A percentile compares a stretch with the other conserved stretches of the same genome.
phyloP scores from a whole-genome alignment of 2,797 vertebrate genomes.

The Poeciliopsis presidionis region DNA sequence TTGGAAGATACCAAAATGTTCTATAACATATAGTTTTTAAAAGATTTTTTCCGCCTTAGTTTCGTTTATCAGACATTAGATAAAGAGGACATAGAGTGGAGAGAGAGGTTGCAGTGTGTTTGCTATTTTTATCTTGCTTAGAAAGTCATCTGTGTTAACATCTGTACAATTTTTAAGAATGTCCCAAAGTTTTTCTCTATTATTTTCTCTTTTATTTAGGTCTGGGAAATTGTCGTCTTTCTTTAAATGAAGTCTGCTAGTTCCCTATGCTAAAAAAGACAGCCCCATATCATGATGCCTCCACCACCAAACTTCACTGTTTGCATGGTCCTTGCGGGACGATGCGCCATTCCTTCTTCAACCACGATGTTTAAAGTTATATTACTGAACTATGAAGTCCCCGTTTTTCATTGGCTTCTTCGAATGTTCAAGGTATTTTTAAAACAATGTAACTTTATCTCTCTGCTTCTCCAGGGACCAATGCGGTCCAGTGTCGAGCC shows the following conservation, averaged over 20 bases:
- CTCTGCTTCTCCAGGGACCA: conserved; percentile 59
- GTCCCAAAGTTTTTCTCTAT: background rate
- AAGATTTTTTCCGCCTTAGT: too few relatives aligned
- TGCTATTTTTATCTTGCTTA: background rate
- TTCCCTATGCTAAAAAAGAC: background rate
- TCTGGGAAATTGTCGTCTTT: background rate
- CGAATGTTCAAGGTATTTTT: background rate
- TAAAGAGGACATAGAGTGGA: too few relatives aligned
- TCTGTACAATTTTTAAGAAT: background rate
- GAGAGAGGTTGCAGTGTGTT: background rate
- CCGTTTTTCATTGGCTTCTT: background rate
- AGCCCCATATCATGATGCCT: background rate
- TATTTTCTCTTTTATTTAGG: background rate
- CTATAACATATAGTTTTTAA: too few relatives aligned
- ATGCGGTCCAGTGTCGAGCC: conserved; percentile 84
- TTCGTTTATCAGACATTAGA: too few relatives aligned
- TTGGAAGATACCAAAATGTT: background rate
- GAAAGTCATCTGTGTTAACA: background rate
- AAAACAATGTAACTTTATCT: background rate
- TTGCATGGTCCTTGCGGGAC: background rate
- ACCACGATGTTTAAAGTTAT: background rate
- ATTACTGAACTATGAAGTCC: background rate
- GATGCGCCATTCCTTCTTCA: background rate
- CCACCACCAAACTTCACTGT: background rate
- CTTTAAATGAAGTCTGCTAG: background rate